Evolutionary conservation across 1,140 invertebrate species (phyloP).

Genomic region (Heliconius congener): DNA sequence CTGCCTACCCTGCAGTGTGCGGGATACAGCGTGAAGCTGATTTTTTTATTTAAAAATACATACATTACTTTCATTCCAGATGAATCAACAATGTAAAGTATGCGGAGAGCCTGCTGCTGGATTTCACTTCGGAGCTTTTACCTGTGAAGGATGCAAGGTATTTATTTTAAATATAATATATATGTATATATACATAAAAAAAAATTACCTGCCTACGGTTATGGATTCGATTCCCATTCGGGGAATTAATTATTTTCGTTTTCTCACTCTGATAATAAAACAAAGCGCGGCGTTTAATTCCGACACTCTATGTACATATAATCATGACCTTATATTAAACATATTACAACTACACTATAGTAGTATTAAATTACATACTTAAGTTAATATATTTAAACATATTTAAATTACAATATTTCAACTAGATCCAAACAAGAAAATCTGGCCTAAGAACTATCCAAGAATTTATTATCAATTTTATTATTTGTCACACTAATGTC

Average conservation of each 20-base stretch:
- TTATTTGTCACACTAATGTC: conserved; percentile 49
- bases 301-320: too few relatives aligned
- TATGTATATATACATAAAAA: background rate
- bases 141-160: conserved; percentile 98
- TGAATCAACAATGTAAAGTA: conserved; percentile 97
- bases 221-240: too few relatives aligned
- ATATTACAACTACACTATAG: background rate
- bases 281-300: too few relatives aligned
- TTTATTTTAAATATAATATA: background rate
- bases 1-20: too few relatives aligned
- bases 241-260: too few relatives aligned
- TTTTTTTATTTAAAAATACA: too few relatives aligned
- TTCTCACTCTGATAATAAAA: too few relatives aligned
- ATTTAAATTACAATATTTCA: conserved; percentile 11
- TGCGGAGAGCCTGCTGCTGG: conserved; percentile 98
- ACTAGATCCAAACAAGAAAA: conserved; percentile 22
- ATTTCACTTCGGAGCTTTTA: conserved; percentile 98
- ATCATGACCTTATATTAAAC: too few relatives aligned
- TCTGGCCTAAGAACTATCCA: conserved; percentile 22
- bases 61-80: conserved; percentile 80
- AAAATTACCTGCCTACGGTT: too few relatives aligned
- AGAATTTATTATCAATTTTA: conserved; percentile 52
- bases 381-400: background rate
- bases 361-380: background rate
- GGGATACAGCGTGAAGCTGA: too few relatives aligned